Percentiles rank a stretch among this genome's conserved stretches.
Conservation (phyloP, 2,797 vertebrate species). For the Helarctos malayanus region DNA sequence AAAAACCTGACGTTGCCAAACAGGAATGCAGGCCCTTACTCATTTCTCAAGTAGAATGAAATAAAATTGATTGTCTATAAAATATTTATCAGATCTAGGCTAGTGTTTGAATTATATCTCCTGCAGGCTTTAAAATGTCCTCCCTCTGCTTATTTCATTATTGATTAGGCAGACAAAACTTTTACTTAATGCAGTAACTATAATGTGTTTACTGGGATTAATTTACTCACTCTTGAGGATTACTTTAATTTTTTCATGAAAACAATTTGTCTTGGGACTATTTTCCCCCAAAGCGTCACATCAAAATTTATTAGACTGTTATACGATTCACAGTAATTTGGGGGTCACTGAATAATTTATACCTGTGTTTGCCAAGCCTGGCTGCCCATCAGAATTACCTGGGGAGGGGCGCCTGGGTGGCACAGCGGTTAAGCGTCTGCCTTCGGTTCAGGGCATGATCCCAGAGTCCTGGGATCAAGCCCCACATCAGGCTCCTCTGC, state of each 20-base stretch:
- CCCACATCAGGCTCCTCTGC: no score
- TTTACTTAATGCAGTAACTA: conserved; percentile 66
- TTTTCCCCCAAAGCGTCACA: background rate
- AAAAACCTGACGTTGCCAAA: conserved; percentile 33
- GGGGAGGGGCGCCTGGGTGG: background rate
- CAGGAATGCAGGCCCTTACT: background rate
- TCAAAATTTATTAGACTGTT: conserved; percentile 75
- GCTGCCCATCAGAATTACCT: conserved; percentile 39
- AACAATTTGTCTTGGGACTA: conserved; percentile 54
- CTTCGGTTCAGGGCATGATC: no score
- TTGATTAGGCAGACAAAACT: conserved; percentile 74
- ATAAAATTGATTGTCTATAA: conserved; percentile 76
- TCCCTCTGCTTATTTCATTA: conserved; percentile 78
- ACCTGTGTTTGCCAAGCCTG: conserved; percentile 34
- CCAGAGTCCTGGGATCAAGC: no score
- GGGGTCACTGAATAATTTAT: conserved; percentile 68
- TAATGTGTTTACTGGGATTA: conserved; percentile 69
- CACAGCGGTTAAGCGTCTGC: no score
- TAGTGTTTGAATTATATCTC: conserved; percentile 75
- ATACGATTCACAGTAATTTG: conserved; percentile 69
- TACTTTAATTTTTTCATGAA: conserved; percentile 73
- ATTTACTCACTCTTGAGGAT: conserved; percentile 70
- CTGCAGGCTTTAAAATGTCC: conserved; percentile 60
- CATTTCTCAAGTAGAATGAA: conserved; percentile 73
- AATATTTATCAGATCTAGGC: conserved; percentile 75